A percentile compares a stretch with the other conserved stretches of the same genome.
Evolutionary conservation across 2,888 invertebrate genomes (phyloP).

Genomic region (Heliconius aoede): DNA sequence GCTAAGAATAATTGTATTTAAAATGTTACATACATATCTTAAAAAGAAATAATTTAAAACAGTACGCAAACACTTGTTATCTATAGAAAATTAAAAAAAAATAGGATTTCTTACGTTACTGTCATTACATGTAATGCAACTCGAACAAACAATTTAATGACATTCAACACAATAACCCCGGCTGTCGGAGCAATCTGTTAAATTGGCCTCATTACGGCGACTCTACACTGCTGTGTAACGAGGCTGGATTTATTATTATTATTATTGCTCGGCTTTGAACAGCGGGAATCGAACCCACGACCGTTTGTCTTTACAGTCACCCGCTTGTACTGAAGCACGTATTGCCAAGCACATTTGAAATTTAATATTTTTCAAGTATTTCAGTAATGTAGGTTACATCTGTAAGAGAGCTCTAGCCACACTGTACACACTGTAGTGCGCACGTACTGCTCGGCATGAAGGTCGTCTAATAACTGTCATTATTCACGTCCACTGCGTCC

Average conservation of each 20-base stretch:
- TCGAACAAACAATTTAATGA: conserved; percentile 37
- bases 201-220: conserved; percentile 37
- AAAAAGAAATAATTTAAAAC: neutral
- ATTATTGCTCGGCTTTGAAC: neutral
- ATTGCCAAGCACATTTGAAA: neutral
- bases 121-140: conserved; percentile 26
- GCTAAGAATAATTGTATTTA: neutral
- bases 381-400: neutral
- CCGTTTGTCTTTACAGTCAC: no score
- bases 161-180: conserved; percentile 35
- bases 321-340: neutral
- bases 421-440: neutral
- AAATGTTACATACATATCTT: neutral
- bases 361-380: neutral
- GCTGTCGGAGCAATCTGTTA: conserved; percentile 41
- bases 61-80: neutral
- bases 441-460: conserved; percentile 49
- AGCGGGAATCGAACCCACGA: no score
- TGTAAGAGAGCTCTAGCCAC: neutral
- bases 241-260: conserved; percentile 22
- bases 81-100: neutral
- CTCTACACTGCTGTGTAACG: conserved; percentile 3
- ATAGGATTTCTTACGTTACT: conserved; percentile 6
- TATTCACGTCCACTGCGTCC: conserved; percentile 53
- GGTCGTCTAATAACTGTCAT: conserved; percentile 69